Percentiles rank a stretch among this genome's conserved stretches.
Evolutionary conservation across 1,140 invertebrate genomes (phyloP).

Genomic region (Heterodera carotae): DNA sequence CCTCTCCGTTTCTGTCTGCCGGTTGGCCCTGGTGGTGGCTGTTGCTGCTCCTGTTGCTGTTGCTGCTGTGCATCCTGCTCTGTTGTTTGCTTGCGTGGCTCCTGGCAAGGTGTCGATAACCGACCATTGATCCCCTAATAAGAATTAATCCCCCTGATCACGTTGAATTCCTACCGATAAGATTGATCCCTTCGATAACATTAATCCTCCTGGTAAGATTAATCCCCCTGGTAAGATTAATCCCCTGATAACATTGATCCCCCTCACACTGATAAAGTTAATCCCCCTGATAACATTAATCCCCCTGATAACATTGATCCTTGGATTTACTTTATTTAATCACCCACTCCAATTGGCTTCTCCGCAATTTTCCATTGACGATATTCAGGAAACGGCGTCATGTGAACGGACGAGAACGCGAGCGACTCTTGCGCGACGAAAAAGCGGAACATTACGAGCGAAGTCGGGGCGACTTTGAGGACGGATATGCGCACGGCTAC

Average conservation of each 20-base stretch:
- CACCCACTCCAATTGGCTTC: not conserved
- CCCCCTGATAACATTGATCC: not conserved
- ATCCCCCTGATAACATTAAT: not conserved
- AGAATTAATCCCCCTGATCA: not conserved
- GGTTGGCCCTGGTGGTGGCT: constrained; percentile 66
- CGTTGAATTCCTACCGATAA: not conserved
- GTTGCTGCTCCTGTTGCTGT: constrained; percentile 57
- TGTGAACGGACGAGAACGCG: constrained; percentile 43
- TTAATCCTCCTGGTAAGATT: not conserved
- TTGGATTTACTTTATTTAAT: not conserved
- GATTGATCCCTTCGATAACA: not conserved
- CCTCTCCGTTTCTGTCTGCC: constrained; percentile 51
- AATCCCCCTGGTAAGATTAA: not conserved
- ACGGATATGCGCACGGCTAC: constrained; percentile 60
- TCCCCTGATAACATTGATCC: not conserved
- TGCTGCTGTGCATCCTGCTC: constrained; percentile 61
- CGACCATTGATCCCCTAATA: not conserved
- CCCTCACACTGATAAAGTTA: not conserved
- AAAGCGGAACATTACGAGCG: constrained; percentile 31
- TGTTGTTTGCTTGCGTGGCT: constrained; percentile 62
- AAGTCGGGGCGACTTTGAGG: constrained; percentile 60
- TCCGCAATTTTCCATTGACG: not conserved
- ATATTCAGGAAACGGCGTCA: constrained; percentile 33
- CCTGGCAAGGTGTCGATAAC: constrained; percentile 47
- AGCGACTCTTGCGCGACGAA: constrained; percentile 32